phyloP scores from a whole-genome alignment of 2,113 vertebrate species.

The Scolopax mira region DNA sequence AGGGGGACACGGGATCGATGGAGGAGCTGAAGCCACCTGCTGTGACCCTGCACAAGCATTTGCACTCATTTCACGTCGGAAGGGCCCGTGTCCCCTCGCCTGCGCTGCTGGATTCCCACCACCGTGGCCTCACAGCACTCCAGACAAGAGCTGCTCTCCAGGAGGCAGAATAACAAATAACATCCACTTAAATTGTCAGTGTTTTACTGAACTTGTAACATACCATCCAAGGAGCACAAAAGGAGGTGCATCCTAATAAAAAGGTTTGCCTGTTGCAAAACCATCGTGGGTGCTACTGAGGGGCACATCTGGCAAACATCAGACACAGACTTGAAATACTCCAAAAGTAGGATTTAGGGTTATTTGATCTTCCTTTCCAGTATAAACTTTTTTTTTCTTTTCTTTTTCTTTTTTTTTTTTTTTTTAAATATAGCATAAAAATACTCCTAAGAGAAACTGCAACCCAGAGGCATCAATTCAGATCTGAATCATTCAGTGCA shows the following conservation, averaged over 20 bases:
- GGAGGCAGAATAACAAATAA: neutral
- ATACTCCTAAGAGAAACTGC: neutral
- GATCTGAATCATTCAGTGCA: neutral
- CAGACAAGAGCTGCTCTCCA: neutral
- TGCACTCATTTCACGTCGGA: neutral
- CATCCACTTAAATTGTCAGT: neutral
- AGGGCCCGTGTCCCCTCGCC: neutral
- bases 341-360: neutral
- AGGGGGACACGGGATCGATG: rapidly evolving
- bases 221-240: neutral
- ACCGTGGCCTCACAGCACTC: neutral
- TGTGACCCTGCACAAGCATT: rapidly evolving
- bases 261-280: neutral
- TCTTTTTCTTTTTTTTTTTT: neutral
- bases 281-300: neutral
- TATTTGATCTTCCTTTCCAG: neutral
- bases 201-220: neutral
- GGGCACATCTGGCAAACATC: neutral
- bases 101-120: neutral
- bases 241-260: neutral
- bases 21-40: neutral
- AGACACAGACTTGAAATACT: neutral
- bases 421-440: neutral
- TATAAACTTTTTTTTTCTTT: neutral
- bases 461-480: neutral